Conservation (phyloP, 2,797 vertebrate genomes). For the Rhynchonycteris naso region DNA sequence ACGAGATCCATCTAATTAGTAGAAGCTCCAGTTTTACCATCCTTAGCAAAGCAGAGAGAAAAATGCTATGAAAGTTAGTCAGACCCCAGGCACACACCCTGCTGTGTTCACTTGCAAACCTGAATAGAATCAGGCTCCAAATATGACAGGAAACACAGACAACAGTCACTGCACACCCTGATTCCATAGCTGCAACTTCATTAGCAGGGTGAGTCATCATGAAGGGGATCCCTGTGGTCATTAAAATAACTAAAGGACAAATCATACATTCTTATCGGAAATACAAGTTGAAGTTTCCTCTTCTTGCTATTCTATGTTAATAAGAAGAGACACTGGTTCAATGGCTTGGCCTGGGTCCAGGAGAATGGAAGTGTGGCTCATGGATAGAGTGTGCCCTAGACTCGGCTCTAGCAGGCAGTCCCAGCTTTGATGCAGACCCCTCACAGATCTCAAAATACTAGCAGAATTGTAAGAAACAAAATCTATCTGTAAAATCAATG, state of each 20-base stretch:
- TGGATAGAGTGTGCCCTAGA: no score
- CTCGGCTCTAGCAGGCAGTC: neutral
- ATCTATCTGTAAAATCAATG: neutral
- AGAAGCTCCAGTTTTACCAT: neutral
- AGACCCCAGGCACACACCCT: slow-evolving; percentile 80
- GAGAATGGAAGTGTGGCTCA: neutral
- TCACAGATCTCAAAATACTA: neutral
- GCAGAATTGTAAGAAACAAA: neutral
- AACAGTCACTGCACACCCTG: slow-evolving; percentile 82
- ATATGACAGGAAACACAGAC: slow-evolving; percentile 84
- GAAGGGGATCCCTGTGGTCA: neutral
- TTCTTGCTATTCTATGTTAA: neutral
- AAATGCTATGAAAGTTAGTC: slow-evolving; percentile 58
- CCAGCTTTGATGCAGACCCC: accelerated
- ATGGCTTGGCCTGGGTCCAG: neutral
- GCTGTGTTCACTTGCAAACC: slow-evolving; percentile 83
- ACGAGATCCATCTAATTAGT: accelerated
- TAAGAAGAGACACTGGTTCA: neutral
- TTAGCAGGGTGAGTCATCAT: slow-evolving; percentile 78
- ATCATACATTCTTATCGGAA: neutral
- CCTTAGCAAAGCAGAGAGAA: slow-evolving; percentile 1
- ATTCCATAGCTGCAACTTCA: slow-evolving; percentile 83
- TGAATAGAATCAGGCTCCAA: slow-evolving; percentile 85
- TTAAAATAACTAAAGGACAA: neutral
- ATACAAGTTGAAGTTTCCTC: neutral